Base-by-base conservation (phyloP, 1,140 invertebrate genomes). In the Spodoptera litura region DNA sequence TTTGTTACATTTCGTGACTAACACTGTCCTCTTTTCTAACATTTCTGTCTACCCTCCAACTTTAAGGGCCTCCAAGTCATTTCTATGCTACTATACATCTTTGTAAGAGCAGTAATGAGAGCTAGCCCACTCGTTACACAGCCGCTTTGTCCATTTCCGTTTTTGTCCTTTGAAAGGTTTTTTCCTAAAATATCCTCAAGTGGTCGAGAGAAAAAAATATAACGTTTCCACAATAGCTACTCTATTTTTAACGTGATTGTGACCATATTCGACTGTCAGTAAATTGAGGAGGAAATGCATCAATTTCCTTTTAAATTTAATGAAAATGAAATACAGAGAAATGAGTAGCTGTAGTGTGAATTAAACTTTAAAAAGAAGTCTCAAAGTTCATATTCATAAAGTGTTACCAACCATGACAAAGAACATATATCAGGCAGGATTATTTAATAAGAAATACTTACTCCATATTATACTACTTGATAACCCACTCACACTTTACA, bases 101-200 rank as follows among this genome's bases (percentile, higher is more conserved):
- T 53, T 78, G 76, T 78, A 52, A 51, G 20, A 35, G 20, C 11
- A 35, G 71, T 81, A 81, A 81, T 78, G 80, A 80, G 79, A 72
- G 80, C 79, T 73, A 20, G 79, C 66, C 68, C 80, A 78, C 80
- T 81, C 76, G 80, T 81, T 81, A 80, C 52, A 81, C 52, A 71
- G 68, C 52, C 75, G 56, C 61, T 81, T 78, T 81, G 80, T 52
- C 56, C 38, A 61, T 78, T 81, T 81, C 75, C 80, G 70, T 81
- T 78, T 56, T 38, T 53, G 52, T 20, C 62, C 73, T 80, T 77
- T 71, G 79, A 72, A 58, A 59, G 66, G 59, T 25, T 25, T 66
- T 25, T n/a, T 52, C 13, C 8, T 12, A 55, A 58, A 56, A 56
- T 66, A 56, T 44, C 25, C 11, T n/a, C n/a, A 55, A 77, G 74